A percentile compares a stretch with the other conserved stretches of the same genome.
Conservation (phyloP, 2,888 invertebrate species). For the Tiphia femorata region DNA sequence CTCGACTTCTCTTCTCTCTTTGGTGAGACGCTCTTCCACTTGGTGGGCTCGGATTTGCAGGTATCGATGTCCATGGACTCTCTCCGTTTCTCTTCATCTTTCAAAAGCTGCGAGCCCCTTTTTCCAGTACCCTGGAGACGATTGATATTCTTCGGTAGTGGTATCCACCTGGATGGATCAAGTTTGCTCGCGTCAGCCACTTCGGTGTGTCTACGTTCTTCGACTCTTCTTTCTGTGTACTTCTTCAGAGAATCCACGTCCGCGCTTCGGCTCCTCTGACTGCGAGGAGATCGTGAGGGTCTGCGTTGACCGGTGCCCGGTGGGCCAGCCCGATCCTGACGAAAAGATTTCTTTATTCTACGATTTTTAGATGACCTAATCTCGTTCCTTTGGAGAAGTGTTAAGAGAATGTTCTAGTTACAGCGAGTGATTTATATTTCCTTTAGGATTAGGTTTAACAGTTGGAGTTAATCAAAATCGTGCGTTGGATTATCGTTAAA, state of each 20-base stretch:
- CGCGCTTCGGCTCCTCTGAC: constrained; percentile 59
- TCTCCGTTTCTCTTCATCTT: constrained; percentile 33
- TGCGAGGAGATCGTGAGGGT: constrained; percentile 58
- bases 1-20: background rate
- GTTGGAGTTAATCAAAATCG: too few relatives aligned
- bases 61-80: constrained; percentile 8
- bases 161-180: constrained; percentile 47
- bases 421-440: too few relatives aligned
- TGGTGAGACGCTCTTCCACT: background rate
- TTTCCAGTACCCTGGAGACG: constrained; percentile 23
- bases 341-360: too few relatives aligned
- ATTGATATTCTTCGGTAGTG: constrained; percentile 32
- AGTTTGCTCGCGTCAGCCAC: constrained; percentile 37
- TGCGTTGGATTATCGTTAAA: too few relatives aligned
- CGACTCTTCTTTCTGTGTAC: constrained; percentile 56
- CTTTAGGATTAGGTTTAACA: too few relatives aligned
- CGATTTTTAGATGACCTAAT: too few relatives aligned
- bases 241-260: constrained; percentile 60
- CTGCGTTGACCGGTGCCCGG: constrained; percentile 52
- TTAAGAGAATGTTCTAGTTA: too few relatives aligned
- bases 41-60: background rate
- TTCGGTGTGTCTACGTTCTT: constrained; percentile 58
- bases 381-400: too few relatives aligned
- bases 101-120: constrained; percentile 20
- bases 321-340: constrained; percentile 49